phyloP scores from a whole-genome alignment of 2,113 vertebrate genomes.

The Alethe diademata region DNA sequence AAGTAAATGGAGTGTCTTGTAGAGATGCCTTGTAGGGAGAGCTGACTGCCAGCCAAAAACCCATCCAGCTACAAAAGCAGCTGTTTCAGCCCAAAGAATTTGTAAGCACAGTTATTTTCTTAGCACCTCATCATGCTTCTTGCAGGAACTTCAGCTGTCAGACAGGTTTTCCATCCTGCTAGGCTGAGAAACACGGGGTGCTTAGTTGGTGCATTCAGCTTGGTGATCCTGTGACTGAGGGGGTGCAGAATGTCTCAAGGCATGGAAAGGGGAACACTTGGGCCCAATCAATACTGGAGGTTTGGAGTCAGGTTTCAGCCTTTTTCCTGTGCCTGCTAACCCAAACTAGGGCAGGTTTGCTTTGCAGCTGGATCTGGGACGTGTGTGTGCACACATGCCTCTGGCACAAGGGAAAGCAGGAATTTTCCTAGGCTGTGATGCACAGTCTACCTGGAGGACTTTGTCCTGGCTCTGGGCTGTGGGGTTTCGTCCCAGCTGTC shows the following conservation, averaged over 20 bases:
- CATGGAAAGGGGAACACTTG: not conserved
- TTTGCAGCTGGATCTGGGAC: not conserved
- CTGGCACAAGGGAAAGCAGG: not conserved
- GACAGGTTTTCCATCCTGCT: not conserved
- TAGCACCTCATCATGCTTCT: conserved; percentile 51
- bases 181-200: not conserved
- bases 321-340: not conserved
- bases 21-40: not conserved
- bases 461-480: not conserved
- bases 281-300: not conserved
- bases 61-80: conserved; percentile 36
- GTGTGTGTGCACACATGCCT: not conserved
- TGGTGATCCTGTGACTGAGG: not conserved
- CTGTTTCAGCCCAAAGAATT: conserved; percentile 34
- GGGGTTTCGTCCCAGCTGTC: not conserved
- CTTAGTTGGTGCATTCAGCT: not conserved
- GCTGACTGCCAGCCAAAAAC: conserved; percentile 15
- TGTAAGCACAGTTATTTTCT: conserved; percentile 59
- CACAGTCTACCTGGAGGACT: not conserved
- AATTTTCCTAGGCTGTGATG: not conserved
- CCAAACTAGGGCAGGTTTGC: not conserved
- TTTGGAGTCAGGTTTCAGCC: not conserved
- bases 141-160: conserved; percentile 25
- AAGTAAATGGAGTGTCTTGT: conserved; percentile 27
- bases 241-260: not conserved